These are phyloP conservation scores for Formica exsecta DNA, from an alignment of 1,140 invertebrate genomes.

Conservation along the genomic window DNA sequence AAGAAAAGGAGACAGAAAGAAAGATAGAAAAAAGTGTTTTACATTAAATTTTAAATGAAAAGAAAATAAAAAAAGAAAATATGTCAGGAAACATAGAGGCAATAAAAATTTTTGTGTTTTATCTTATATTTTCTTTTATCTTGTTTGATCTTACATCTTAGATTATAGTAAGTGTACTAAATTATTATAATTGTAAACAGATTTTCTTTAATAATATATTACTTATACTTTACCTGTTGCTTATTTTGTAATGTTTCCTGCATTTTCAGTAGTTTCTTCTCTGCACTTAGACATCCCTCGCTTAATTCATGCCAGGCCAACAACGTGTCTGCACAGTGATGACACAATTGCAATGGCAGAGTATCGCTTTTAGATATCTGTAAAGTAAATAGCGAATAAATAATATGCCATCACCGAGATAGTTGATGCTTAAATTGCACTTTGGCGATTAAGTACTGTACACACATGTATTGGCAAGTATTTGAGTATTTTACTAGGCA, in stretches of 20 bases:
- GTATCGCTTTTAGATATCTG: conserved; percentile 87
- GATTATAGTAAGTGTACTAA: background rate
- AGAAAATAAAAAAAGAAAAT: background rate
- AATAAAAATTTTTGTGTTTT: background rate
- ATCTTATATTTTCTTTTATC: background rate
- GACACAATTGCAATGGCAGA: conserved; percentile 89
- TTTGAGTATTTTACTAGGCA: conserved; percentile 87
- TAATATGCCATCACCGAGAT: background rate
- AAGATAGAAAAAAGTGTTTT: background rate
- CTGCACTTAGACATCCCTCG: conserved; percentile 87
- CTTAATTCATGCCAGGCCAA: conserved; percentile 89
- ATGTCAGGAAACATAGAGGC: background rate
- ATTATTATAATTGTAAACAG: background rate
- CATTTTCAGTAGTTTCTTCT: conserved; percentile 85
- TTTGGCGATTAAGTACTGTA: conserved; percentile 11
- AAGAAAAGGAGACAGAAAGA: background rate
- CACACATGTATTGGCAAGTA: conserved; percentile 88
- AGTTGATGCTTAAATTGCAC: background rate
- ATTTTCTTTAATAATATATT: background rate
- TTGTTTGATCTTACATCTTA: background rate
- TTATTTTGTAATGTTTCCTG: conserved; percentile 73
- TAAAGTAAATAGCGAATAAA: conserved; percentile 16
- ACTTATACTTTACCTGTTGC: conserved; percentile 67
- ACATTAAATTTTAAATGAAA: background rate
- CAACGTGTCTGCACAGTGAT: conserved; percentile 88